Percentiles rank a stretch among this genome's conserved stretches.
phyloP scores from a whole-genome alignment of 1,140 invertebrate species.

The Penaeus indicus region DNA sequence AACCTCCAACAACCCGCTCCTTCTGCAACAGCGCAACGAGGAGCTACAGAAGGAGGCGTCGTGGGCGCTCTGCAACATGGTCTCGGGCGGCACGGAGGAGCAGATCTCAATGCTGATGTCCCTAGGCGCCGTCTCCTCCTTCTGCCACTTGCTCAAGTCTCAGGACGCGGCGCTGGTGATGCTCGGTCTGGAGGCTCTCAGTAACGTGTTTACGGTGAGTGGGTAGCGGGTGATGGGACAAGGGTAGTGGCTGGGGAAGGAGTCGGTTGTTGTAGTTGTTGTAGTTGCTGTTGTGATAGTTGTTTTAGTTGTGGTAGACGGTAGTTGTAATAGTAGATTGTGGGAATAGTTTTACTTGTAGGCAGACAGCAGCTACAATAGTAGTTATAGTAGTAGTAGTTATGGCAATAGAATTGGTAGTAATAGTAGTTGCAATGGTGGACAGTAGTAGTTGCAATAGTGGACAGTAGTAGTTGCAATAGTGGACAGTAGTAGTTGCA shows the following conservation, averaged over 20 bases:
- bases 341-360: no score
- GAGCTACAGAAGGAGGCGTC: conserved; percentile 86
- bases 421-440: no score
- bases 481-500: no score
- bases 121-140: conserved; percentile 71
- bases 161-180: conserved; percentile 76
- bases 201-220: conserved; percentile 74
- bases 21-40: conserved; percentile 83
- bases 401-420: no score
- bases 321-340: no score
- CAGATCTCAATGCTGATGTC: conserved; percentile 78
- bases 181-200: conserved; percentile 77
- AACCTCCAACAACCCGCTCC: conserved; percentile 73
- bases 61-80: conserved; percentile 86
- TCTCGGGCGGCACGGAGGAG: conserved; percentile 79
- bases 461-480: no score
- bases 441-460: no score
- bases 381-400: no score
- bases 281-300: no score
- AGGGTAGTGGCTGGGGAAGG: not conserved
- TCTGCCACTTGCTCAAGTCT: conserved; percentile 74
- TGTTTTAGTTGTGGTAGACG: no score
- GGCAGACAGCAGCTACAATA: no score
- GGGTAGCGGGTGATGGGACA: not conserved
- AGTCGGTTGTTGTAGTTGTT: no score